Percentiles rank a stretch among this genome's conserved stretches.
These are phyloP conservation scores for Hydriomena furcata DNA, from an alignment of 2,888 invertebrate species.

Conservation along the genomic window DNA sequence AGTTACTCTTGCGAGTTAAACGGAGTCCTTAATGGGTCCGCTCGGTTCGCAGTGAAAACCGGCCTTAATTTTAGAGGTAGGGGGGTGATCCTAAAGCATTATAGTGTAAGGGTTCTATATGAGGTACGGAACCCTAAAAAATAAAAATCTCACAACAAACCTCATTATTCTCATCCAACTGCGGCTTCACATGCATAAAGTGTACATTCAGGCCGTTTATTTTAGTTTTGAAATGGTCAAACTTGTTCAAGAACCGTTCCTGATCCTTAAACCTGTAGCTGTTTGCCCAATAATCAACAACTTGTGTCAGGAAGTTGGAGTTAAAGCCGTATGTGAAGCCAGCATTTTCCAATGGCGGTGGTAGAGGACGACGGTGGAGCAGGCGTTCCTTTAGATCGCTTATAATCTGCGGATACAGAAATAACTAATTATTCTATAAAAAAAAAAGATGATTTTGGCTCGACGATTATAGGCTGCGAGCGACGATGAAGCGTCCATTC, in stretches of 20 bases:
- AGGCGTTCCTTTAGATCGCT: conserved; percentile 83
- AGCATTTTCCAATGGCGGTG: conserved; percentile 85
- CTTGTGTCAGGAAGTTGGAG: conserved; percentile 84
- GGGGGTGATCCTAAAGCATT: too few relatives aligned
- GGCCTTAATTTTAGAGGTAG: too few relatives aligned
- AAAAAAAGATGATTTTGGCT: too few relatives aligned
- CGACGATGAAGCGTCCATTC: too few relatives aligned
- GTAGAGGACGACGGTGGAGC: conserved; percentile 66
- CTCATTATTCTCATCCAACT: conserved; percentile 47
- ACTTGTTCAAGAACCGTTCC: conserved; percentile 88
- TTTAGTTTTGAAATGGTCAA: conserved; percentile 89
- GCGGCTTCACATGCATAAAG: conserved; percentile 87
- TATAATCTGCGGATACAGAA: conserved; percentile 55
- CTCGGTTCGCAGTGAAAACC: too few relatives aligned
- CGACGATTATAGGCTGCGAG: too few relatives aligned
- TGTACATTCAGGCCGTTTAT: conserved; percentile 90
- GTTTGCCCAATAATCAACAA: conserved; percentile 91
- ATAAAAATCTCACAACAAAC: conserved; percentile 43
- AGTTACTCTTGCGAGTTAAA: too few relatives aligned
- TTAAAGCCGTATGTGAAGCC: conserved; percentile 94
- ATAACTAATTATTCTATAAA: background rate
- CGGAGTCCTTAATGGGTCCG: too few relatives aligned
- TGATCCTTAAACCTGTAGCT: conserved; percentile 86
- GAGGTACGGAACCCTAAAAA: too few relatives aligned
- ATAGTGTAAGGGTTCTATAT: background rate